phyloP scores from a whole-genome alignment of 2,797 vertebrate species.

The Ptychobarbus kaznakovi region DNA sequence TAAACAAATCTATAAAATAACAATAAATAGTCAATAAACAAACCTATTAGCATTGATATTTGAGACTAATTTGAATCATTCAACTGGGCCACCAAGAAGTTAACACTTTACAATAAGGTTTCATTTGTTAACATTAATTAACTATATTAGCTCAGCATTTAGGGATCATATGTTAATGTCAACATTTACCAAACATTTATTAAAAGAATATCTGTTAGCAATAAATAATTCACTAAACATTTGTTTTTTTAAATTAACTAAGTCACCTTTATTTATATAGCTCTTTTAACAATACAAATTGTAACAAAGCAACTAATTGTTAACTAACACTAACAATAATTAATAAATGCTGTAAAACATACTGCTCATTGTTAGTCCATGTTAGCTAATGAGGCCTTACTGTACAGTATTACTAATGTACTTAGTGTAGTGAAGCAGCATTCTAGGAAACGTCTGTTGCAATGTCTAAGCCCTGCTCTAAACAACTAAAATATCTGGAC shows the following conservation, averaged over 20 bases:
- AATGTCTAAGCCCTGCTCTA: slow-evolving; percentile 25
- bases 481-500: slow-evolving; percentile 34
- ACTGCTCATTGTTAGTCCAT: neutral
- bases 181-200: too few relatives aligned
- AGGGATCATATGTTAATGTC: neutral
- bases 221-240: neutral
- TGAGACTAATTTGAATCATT: neutral
- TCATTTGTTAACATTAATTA: neutral
- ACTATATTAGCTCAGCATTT: neutral
- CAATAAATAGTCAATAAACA: neutral
- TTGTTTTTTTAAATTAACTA: neutral
- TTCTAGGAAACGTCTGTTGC: slow-evolving; percentile 36
- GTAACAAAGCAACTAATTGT: too few relatives aligned
- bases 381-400: neutral
- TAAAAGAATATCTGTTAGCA: too few relatives aligned
- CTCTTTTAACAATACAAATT: too few relatives aligned
- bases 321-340: neutral
- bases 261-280: too few relatives aligned
- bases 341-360: neutral
- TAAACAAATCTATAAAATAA: neutral
- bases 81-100: neutral
- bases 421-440: slow-evolving; percentile 23
- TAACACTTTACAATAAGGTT: neutral
- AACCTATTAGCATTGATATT: neutral
- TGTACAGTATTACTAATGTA: neutral